Evolutionary conservation across 2,797 vertebrate genomes (phyloP).

Genomic region (Microchirus variegatus): DNA sequence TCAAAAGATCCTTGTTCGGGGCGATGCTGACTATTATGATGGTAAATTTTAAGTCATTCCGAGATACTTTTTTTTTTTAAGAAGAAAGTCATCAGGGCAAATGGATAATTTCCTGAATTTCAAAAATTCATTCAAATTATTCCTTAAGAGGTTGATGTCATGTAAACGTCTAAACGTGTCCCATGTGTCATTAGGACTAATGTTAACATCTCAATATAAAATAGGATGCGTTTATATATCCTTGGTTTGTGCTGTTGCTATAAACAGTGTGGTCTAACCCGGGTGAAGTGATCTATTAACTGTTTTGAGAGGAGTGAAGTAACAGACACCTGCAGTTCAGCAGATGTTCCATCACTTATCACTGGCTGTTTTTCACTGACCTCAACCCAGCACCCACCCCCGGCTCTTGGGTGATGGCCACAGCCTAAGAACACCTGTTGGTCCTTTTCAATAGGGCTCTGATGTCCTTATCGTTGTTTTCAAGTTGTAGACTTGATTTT

Average conservation of each 20-base stretch:
- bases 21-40: too few species aligned
- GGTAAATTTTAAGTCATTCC: too few species aligned
- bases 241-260: constrained; percentile 58
- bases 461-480: constrained; percentile 2
- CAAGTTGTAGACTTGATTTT: constrained; percentile 1
- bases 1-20: too few species aligned
- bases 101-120: too few species aligned
- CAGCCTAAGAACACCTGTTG: constrained; percentile 30
- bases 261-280: constrained; percentile 62
- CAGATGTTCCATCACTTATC: constrained; percentile 84
- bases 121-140: too few species aligned
- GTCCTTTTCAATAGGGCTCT: constrained; percentile 19
- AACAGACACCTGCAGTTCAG: constrained; percentile 81
- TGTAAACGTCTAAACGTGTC: too few species aligned
- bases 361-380: constrained; percentile 55
- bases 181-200: too few species aligned
- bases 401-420: constrained; percentile 36
- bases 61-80: too few species aligned
- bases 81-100: too few species aligned
- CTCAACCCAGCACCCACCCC: constrained; percentile 40
- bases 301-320: constrained; percentile 64
- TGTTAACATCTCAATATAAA: constrained; percentile 5
- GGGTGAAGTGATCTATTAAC: constrained; percentile 82
- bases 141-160: too few species aligned
- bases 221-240: constrained; percentile 1